Base-by-base conservation (phyloP, 2,113 vertebrate species). In the Hyla sarda region DNA sequence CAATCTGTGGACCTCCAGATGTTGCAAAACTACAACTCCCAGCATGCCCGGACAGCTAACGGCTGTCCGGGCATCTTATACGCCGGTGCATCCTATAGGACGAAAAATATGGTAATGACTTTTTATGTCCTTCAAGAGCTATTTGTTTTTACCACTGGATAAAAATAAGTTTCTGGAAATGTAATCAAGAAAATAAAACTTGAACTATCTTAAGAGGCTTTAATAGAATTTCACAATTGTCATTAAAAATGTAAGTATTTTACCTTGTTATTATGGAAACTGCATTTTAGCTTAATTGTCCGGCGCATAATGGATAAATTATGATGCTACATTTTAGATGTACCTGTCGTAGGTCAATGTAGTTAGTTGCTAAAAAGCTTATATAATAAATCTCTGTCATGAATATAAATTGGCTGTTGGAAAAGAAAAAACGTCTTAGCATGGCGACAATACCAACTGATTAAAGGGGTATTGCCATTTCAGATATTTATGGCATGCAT, bases 241-340 rank as follows among this genome's bases (percentile, higher is more conserved):
- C 67, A 71, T 71, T 71, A 71, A 71, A 71, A 41, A 71, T 71
- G 37, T 8, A 71, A 71, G 19, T 71, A 71, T 37, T 71, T 71
- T 71, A 71, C 67, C 67, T 71, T 37, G 67, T 71, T 71, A 71
- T 71, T 71, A 71, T 71, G 34, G 67, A 71, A 71, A 71, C 32
- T 71, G 41, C 67, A 71, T 71, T 71, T 2, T 71, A 12, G 67
- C 67, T 71, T 71, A 71, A 71, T 71, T 71, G 67, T 19, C 67
- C 34, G 7, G 19, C 23, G 67, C 67, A 41, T 71, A 34, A 71
- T 37, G 67, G 67, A 71, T 69, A 30, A 71, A 71, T 71, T 37
- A 41, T 71, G 65, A 69, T 41, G 34, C 32, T 37, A 41, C 32
- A 21, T 37, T 41, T 21, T 71, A 71, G 17, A 41, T 41, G 23